Conservation (phyloP, 2,888 invertebrate species). For the Stenodema calcarata region DNA sequence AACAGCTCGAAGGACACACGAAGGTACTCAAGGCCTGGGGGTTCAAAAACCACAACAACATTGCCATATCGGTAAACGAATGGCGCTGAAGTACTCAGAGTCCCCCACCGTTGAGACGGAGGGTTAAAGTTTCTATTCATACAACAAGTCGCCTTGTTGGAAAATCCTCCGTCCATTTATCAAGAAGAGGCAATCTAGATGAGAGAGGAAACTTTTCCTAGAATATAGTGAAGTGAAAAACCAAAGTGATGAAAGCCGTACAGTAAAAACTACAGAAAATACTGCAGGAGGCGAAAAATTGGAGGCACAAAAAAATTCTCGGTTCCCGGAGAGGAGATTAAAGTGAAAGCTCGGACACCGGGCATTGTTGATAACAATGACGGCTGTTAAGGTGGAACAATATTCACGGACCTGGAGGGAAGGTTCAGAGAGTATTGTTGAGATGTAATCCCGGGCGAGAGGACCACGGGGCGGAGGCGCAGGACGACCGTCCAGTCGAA, state of each 20-base stretch:
- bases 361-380: conserved; percentile 30
- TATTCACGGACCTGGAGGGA: conserved; percentile 1
- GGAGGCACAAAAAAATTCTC: background rate
- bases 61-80: too few species aligned
- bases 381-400: conserved; percentile 3
- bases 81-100: too few species aligned
- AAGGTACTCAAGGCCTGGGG: too few species aligned
- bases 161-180: background rate
- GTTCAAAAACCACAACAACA: too few species aligned
- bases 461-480: background rate
- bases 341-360: conserved; percentile 23
- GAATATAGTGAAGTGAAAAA: background rate
- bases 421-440: conserved; percentile 26
- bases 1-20: too few species aligned
- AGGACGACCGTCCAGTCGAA: background rate
- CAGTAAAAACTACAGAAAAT: conserved; percentile 7
- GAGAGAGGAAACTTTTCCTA: background rate
- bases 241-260: background rate
- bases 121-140: too few species aligned
- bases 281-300: background rate
- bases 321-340: conserved; percentile 10
- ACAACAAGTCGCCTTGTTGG: too few species aligned
- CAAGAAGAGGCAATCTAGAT: background rate
- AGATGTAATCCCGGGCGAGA: conserved; percentile 22
- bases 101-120: too few species aligned